Evolutionary conservation across 1,140 invertebrate species (phyloP), one percentile per base, ranked within the genome.

Genomic region (Micrasema longulum): DNA sequence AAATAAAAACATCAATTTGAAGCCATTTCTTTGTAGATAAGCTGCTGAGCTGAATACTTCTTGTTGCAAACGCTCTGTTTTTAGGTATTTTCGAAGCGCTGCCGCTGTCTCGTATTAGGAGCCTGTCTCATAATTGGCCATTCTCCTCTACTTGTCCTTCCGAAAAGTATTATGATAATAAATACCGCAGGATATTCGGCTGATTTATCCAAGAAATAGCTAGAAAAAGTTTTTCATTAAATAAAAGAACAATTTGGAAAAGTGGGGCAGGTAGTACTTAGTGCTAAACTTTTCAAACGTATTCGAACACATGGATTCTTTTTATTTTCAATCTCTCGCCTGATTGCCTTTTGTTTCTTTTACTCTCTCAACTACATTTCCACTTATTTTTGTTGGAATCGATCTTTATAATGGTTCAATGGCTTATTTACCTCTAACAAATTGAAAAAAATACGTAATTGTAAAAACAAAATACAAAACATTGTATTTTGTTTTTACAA

Each of bases 341-440:
- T 53, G 50, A 53, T 53, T 53, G 50, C 12, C 50, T 53, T 53
- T 53, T 23, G 50, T 53, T 53, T 53, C 50, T 53, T 52, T 52
- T 18, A 52, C 48, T 16, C 14, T 45, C 41, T 45, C 14, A 45
- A 45, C 3, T 3, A 45, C 14, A n/a, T n/a, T n/a, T n/a, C 41
- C 14, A 45, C 12, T 45, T 45, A 2, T 31, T 31, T 31, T 31
- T 31, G 2, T 4, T 31, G 2, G 7, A 4, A 4, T 31, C 26
- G 26, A 31, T 31, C 26, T n/a, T n/a, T n/a, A n/a, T n/a, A n/a
- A n/a, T n/a, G n/a, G n/a, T n/a, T n/a, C n/a, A n/a, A n/a, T n/a
- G n/a, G n/a, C n/a, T n/a, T n/a, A n/a, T n/a, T n/a, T n/a, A n/a
- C n/a, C n/a, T n/a, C n/a, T n/a, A n/a, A n/a, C n/a, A n/a, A n/a